phyloP scores from a whole-genome alignment of 2,113 vertebrate species.

The Oncorhynchus keta region DNA sequence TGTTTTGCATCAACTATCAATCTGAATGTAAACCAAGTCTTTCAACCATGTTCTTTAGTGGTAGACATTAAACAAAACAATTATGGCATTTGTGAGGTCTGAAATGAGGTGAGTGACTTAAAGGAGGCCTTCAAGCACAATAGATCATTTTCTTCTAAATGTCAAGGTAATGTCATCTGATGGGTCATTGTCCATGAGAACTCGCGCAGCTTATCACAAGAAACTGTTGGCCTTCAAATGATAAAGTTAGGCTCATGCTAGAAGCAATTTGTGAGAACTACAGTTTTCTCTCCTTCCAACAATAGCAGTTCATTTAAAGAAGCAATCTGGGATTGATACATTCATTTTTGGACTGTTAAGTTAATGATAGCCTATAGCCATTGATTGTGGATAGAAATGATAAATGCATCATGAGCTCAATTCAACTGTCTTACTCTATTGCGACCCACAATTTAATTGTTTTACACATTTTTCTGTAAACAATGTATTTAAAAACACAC shows the following conservation, averaged over 20 bases:
- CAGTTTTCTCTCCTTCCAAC: not conserved
- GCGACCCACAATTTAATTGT: no score
- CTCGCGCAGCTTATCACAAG: no score
- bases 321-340: no score
- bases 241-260: not conserved
- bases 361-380: no score
- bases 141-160: conserved; percentile 33
- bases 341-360: no score
- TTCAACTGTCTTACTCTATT: no score
- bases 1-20: not conserved
- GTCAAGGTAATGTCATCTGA: conserved; percentile 34
- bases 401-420: no score
- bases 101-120: no score
- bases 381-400: no score
- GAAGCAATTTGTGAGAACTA: not conserved
- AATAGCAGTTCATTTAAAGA: not conserved
- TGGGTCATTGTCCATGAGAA: conserved; percentile 34
- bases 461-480: no score
- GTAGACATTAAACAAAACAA: not conserved
- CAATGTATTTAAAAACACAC: no score
- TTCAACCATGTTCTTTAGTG: not conserved
- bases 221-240: conserved; percentile 8
- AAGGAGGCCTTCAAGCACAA: not conserved
- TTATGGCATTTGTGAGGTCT: not conserved
- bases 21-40: not conserved